Evolutionary conservation across 2,888 invertebrate species (phyloP), one percentile per base, ranked within the genome.

Genomic region (Pheosia gnoma): DNA sequence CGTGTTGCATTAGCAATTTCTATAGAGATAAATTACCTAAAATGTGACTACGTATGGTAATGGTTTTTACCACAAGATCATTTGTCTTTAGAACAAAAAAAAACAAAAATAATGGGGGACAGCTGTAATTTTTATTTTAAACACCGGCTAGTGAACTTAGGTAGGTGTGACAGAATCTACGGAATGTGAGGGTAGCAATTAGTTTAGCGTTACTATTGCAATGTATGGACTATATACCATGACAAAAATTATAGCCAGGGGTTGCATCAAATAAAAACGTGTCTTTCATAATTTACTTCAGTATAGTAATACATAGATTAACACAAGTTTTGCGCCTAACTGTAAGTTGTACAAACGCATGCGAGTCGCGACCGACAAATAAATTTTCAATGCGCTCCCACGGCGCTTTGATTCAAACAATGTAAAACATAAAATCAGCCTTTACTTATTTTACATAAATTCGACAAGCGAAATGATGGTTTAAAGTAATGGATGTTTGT

Each of bases 401-500:
- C 37, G 38, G 9, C 53, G 53, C 53, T 53, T 37, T 11, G 10
- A 6, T 53, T 53, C 10, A 7, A 69, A 53, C 61, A 61, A 53
- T 5, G 47, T 11, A 25, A 25, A 51, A 51, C 51, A 51, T 25
- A 13, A 51, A 49, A 49, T n/a, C n/a, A 25, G 25, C 13, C 10
- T 49, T 13, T 5, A 47, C 11, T 5, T 49, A 13, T 49, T 49
- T 49, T 49, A 13, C 49, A n/a, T 49, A 7, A 11, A 51, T 53
- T 11, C 37, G n/a, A 47, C 59, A 61, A 66, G 55, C 11, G 0
- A 47, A 25, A 47, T 47, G 47, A 47, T 62, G 54, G 52, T 57
- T 66, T 41, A 53, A 62, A 61, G 37, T 5, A 36, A 66, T 63
- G 62, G 57, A 75, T 75, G 74, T 75, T 71, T 74, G 66, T 79